Conservation (phyloP, 2,113 vertebrate genomes). For the Paralichthys olivaceus region DNA sequence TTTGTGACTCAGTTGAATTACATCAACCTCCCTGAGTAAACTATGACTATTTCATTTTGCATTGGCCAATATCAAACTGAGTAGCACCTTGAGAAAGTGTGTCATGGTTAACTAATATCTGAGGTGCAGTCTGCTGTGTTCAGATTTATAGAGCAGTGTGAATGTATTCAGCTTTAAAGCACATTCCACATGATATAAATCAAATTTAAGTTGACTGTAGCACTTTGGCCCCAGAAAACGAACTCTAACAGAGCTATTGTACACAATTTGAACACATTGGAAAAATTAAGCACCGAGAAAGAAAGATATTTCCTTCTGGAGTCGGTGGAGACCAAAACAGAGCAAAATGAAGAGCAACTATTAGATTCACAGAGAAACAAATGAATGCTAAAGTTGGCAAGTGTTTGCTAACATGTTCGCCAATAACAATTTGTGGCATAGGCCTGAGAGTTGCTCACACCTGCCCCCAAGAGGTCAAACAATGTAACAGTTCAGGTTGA, state of each 20-base stretch:
- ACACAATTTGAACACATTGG: too few relatives aligned
- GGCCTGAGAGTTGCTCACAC: too few relatives aligned
- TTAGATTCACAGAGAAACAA: too few relatives aligned
- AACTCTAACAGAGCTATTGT: too few relatives aligned
- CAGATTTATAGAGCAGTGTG: too few relatives aligned
- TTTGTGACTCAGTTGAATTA: constrained; percentile 45
- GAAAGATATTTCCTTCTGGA: background rate
- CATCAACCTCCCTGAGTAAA: constrained; percentile 50
- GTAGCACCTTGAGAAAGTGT: background rate
- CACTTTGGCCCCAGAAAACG: background rate
- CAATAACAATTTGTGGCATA: too few relatives aligned
- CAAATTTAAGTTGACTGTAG: too few relatives aligned
- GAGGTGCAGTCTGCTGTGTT: background rate
- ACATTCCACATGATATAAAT: background rate
- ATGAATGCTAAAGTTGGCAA: background rate
- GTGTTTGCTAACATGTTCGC: background rate
- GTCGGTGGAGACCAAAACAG: background rate
- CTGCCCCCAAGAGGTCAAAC: too few relatives aligned
- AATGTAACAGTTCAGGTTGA: too few relatives aligned
- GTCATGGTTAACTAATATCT: background rate
- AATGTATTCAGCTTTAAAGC: background rate
- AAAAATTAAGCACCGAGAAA: background rate
- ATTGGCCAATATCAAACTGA: background rate
- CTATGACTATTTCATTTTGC: constrained; percentile 19
- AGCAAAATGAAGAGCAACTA: too few relatives aligned